Evolutionary conservation across 2,888 invertebrate species (phyloP).

Genomic region (Dryomyza anilis): DNA sequence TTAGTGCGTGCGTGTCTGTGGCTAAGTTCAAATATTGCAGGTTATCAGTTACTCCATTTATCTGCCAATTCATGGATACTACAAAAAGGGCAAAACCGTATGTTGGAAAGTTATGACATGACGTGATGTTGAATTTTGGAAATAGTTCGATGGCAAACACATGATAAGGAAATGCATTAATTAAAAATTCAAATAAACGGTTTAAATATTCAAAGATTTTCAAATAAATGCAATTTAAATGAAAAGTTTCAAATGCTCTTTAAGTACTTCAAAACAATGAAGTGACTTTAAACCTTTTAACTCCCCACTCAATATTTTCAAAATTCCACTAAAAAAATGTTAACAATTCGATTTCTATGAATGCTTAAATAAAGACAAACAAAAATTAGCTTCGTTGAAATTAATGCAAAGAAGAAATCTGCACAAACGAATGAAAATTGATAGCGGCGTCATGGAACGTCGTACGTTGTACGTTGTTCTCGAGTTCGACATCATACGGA

Average conservation of each 20-base stretch:
- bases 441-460: slow-evolving; percentile 41
- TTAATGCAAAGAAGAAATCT: slow-evolving; percentile 31
- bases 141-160: too few species aligned
- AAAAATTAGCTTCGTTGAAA: slow-evolving; percentile 15
- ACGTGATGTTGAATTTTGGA: too few species aligned
- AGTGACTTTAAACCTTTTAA: not conserved
- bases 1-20: not conserved
- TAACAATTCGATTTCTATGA: not conserved
- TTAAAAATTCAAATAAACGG: too few species aligned
- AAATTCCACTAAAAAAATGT: not conserved
- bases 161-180: too few species aligned
- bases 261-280: not conserved
- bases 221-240: not conserved
- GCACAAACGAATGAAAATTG: slow-evolving; percentile 47
- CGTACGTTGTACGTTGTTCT: not conserved
- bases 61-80: too few species aligned
- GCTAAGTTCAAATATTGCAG: slow-evolving; percentile 35
- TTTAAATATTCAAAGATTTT: not conserved
- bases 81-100: not conserved
- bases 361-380: slow-evolving; percentile 1
- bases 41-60: slow-evolving; percentile 47
- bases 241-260: not conserved
- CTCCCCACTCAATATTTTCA: not conserved
- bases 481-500: too few species aligned
- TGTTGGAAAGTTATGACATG: too few species aligned